phyloP scores from a whole-genome alignment of 2,888 invertebrate genomes.

The Tillus elongatus region DNA sequence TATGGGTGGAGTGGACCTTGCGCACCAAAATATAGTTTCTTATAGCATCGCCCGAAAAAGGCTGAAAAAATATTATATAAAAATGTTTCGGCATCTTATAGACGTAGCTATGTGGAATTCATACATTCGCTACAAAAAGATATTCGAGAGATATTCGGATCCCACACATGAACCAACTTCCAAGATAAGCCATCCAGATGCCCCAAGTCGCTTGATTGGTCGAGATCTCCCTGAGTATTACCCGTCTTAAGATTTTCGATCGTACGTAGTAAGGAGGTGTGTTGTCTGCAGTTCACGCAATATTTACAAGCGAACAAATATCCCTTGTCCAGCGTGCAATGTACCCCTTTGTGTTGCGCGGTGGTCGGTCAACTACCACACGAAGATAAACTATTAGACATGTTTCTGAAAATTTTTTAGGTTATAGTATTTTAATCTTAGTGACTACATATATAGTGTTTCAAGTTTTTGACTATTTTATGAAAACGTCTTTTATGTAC shows the following conservation, averaged over 20 bases:
- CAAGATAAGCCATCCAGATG: too few species aligned
- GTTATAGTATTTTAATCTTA: too few species aligned
- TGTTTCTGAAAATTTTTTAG: too few species aligned
- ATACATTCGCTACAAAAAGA: too few species aligned
- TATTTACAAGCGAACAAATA: neutral
- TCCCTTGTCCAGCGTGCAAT: neutral
- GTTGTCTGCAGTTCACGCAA: neutral
- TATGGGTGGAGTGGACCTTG: neutral
- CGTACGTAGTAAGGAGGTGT: neutral
- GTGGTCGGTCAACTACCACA: neutral
- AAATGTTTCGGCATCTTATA: too few species aligned
- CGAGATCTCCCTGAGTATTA: neutral
- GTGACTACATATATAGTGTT: too few species aligned
- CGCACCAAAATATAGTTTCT: neutral
- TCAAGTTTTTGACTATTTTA: too few species aligned
- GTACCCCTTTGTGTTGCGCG: neutral
- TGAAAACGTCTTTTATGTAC: too few species aligned
- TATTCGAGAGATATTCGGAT: too few species aligned
- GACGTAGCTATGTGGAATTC: too few species aligned
- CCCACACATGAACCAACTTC: too few species aligned
- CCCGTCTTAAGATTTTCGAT: neutral
- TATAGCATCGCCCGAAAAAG: neutral
- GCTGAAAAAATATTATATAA: conserved; percentile 1
- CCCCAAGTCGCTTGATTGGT: conserved; percentile 2
- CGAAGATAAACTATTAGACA: too few species aligned